phyloP scores from a whole-genome alignment of 2,888 invertebrate genomes.

The Volucella bombylans region DNA sequence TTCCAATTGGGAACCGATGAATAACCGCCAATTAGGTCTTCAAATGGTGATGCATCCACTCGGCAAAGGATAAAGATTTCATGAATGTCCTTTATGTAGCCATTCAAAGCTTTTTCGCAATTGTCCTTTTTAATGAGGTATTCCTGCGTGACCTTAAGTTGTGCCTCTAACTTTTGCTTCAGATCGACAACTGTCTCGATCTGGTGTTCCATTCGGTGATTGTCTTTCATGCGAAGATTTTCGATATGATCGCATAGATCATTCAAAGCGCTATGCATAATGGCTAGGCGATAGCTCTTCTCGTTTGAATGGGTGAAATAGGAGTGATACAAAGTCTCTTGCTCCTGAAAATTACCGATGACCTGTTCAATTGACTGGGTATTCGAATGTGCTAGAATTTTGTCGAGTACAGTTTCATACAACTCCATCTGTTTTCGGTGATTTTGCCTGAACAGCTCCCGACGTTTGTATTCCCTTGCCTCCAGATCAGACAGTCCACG shows the following conservation, averaged over 20 bases:
- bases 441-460: slow-evolving; percentile 78
- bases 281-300: slow-evolving; percentile 80
- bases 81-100: slow-evolving; percentile 78
- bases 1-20: slow-evolving; percentile 85
- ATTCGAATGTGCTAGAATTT: slow-evolving; percentile 79
- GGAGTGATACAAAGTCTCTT: slow-evolving; percentile 81
- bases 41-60: slow-evolving; percentile 83
- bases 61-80: slow-evolving; percentile 82
- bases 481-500: slow-evolving; percentile 79
- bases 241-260: slow-evolving; percentile 79
- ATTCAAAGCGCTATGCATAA: slow-evolving; percentile 79
- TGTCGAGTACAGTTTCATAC: slow-evolving; percentile 80
- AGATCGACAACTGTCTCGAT: slow-evolving; percentile 76
- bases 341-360: slow-evolving; percentile 80
- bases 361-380: slow-evolving; percentile 78
- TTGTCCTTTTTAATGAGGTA: slow-evolving; percentile 70
- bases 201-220: slow-evolving; percentile 77
- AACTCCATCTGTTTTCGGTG: slow-evolving; percentile 79
- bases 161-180: slow-evolving; percentile 75
- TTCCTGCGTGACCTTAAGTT: slow-evolving; percentile 76
- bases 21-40: slow-evolving; percentile 84
- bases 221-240: slow-evolving; percentile 76
- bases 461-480: slow-evolving; percentile 80
- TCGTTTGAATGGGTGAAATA: slow-evolving; percentile 82
- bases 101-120: slow-evolving; percentile 77